These are phyloP conservation scores for Staurois parvus DNA, from an alignment of 2,797 vertebrate species.

Conservation along the genomic window DNA sequence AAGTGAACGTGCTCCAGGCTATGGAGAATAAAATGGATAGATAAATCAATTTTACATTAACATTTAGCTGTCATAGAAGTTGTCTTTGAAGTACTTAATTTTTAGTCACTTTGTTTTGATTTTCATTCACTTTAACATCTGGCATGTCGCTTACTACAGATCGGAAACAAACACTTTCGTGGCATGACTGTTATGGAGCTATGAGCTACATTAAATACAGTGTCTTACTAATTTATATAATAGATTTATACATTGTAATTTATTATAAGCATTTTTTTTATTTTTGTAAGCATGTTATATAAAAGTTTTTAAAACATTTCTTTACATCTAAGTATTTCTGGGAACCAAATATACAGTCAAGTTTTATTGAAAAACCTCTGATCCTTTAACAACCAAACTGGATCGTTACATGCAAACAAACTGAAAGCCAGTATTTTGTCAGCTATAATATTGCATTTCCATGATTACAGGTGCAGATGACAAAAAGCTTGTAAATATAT, in stretches of 20 bases:
- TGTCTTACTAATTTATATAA: background rate
- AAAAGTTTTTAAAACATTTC: background rate
- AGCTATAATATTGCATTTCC: background rate
- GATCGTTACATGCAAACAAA: background rate
- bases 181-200: background rate
- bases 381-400: background rate
- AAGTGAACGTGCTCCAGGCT: constrained; percentile 20
- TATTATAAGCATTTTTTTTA: constrained; percentile 1
- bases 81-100: constrained; percentile 7
- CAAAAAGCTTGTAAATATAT: background rate
- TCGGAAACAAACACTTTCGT: background rate
- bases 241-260: constrained; percentile 14
- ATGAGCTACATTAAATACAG: background rate
- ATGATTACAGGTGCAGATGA: background rate
- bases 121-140: constrained; percentile 6
- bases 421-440: background rate
- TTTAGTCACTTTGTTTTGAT: background rate
- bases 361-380: background rate
- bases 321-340: background rate
- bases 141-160: background rate
- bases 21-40: constrained; percentile 35
- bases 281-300: background rate
- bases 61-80: constrained; percentile 2
- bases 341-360: background rate
- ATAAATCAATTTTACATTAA: constrained; percentile 54